Conservation (phyloP, 2,113 vertebrate genomes). For the Polyodon spathula region DNA sequence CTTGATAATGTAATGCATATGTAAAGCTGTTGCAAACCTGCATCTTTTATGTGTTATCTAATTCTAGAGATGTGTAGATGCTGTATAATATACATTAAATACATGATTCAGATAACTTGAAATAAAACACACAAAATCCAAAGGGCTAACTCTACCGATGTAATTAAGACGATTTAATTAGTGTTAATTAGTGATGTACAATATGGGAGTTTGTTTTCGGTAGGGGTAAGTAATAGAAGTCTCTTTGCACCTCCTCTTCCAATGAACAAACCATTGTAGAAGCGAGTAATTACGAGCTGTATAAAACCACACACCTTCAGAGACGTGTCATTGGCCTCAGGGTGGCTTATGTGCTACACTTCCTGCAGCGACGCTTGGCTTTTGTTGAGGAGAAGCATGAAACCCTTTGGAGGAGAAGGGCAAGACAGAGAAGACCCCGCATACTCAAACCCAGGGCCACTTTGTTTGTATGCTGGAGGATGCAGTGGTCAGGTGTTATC, state of each 20-base stretch:
- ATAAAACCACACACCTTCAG: too few species aligned
- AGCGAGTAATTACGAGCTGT: too few species aligned
- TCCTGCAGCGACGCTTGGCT: too few species aligned
- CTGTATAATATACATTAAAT: constrained; percentile 20
- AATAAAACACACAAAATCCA: constrained; percentile 23
- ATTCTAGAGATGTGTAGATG: constrained; percentile 33
- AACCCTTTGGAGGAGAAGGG: too few species aligned
- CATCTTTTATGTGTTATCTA: constrained; percentile 45
- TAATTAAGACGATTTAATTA: constrained; percentile 14
- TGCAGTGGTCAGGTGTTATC: too few species aligned
- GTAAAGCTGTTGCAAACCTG: constrained; percentile 55
- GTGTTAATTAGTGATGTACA: constrained; percentile 6
- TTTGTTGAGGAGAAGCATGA: too few species aligned
- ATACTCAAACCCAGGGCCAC: too few species aligned
- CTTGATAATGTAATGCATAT: constrained; percentile 51
- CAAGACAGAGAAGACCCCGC: too few species aligned
- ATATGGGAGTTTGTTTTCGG: background rate
- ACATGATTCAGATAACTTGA: constrained; percentile 22
- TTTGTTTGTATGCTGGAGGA: too few species aligned
- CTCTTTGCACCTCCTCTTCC: background rate
- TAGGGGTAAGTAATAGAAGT: background rate
- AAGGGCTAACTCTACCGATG: constrained; percentile 18
- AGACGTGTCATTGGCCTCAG: too few species aligned
- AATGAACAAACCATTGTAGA: too few species aligned
- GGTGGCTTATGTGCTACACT: too few species aligned